A percentile compares a stretch with the other conserved stretches of the same genome.
Conservation (phyloP, 2,113 vertebrate species). For the Solea solea region DNA sequence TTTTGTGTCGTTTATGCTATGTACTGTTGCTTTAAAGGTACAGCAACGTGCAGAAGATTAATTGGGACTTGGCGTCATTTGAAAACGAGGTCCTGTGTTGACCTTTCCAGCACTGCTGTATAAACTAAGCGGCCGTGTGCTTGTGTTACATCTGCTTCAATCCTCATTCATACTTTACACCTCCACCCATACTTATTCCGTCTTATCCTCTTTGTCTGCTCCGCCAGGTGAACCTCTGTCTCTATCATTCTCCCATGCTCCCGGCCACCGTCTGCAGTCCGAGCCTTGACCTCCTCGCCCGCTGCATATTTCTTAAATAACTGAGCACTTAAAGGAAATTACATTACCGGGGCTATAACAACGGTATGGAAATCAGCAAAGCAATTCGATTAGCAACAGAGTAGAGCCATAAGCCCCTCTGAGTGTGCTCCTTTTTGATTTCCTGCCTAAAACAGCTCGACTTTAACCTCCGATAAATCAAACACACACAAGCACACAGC, state of each 20-base stretch:
- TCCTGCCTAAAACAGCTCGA: constrained; percentile 76
- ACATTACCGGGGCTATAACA: constrained; percentile 81
- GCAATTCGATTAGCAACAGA: constrained; percentile 83
- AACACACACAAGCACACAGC: constrained; percentile 61
- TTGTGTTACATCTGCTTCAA: constrained; percentile 14
- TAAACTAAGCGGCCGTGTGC: constrained; percentile 64
- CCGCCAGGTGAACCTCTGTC: constrained; percentile 46
- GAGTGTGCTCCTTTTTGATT: constrained; percentile 75
- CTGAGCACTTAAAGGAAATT: constrained; percentile 84
- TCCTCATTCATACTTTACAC: not conserved
- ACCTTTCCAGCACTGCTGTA: constrained; percentile 58
- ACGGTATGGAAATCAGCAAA: constrained; percentile 83
- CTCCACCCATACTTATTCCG: not conserved
- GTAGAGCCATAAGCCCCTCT: constrained; percentile 77
- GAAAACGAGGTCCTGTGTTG: constrained; percentile 29
- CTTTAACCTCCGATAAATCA: constrained; percentile 81
- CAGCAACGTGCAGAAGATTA: no score
- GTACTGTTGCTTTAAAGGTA: no score
- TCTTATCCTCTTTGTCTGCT: constrained; percentile 29
- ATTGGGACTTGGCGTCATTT: no score
- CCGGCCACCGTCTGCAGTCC: constrained; percentile 62
- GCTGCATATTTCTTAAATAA: constrained; percentile 83
- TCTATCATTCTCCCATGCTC: constrained; percentile 29
- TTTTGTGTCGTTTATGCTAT: no score
- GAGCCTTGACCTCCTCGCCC: constrained; percentile 75